These are phyloP conservation scores for Eidolon dupreanum DNA, from an alignment of 2,797 vertebrate genomes.

Conservation along the genomic window DNA sequence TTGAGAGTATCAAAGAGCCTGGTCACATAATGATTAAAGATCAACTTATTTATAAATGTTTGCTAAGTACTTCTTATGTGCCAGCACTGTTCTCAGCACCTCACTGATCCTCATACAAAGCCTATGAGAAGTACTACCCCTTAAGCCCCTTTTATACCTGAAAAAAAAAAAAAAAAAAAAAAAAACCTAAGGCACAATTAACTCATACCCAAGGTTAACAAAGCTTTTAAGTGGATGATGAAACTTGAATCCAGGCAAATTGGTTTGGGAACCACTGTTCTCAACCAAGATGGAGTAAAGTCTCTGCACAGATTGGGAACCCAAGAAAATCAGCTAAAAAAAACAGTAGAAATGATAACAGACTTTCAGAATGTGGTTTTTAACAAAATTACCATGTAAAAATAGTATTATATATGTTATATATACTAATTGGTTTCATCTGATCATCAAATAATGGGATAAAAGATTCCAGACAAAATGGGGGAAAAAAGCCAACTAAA, in stretches of 20 bases:
- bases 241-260: neutral
- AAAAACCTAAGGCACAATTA: neutral
- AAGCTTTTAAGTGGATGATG: neutral
- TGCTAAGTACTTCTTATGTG: neutral
- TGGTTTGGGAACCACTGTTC: neutral
- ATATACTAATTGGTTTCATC: neutral
- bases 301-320: neutral
- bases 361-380: neutral
- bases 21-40: neutral
- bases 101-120: neutral
- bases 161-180: neutral
- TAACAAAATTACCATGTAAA: neutral
- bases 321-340: conserved; percentile 23
- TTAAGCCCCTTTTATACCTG: neutral
- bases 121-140: neutral
- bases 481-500: neutral
- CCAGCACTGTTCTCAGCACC: neutral
- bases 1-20: neutral
- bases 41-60: neutral
- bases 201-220: neutral
- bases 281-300: neutral
- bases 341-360: conserved; percentile 10
- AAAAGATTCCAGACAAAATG: neutral
- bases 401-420: neutral
- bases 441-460: neutral